These are phyloP conservation scores for Setophaga coronata DNA, from an alignment of 2,113 vertebrate genomes.

Conservation along the genomic window DNA sequence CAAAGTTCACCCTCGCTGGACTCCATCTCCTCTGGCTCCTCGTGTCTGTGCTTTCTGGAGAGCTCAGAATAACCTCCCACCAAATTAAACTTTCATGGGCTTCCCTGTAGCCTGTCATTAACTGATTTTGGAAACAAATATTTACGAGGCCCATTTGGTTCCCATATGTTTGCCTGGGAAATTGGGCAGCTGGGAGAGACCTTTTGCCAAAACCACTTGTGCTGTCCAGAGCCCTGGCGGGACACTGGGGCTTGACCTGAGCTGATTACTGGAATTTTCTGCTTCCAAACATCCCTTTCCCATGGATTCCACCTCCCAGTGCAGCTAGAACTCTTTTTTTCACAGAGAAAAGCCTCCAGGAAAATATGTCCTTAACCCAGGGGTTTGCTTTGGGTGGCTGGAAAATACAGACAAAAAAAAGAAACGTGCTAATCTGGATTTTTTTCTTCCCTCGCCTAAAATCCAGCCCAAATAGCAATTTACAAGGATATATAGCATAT, in stretches of 20 bases:
- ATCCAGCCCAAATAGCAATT: background rate
- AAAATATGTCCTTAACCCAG: background rate
- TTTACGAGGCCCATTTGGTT: background rate
- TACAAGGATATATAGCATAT: too few relatives aligned
- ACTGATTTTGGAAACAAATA: background rate
- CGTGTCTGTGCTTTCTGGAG: background rate
- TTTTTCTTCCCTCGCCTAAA: background rate
- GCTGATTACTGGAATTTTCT: background rate
- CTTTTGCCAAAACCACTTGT: background rate
- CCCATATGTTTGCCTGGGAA: background rate
- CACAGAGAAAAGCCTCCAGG: background rate
- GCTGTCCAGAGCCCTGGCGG: background rate
- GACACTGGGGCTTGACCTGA: background rate
- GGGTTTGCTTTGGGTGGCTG: fast-evolving
- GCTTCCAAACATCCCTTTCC: background rate
- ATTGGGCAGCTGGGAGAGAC: background rate
- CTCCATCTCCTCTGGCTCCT: background rate
- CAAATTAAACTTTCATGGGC: background rate
- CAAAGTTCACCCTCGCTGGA: background rate
- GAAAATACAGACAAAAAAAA: background rate
- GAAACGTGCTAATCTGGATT: background rate
- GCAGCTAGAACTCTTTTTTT: background rate
- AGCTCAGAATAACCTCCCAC: background rate
- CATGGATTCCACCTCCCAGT: background rate
- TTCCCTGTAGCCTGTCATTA: background rate